Evolutionary conservation across 2,113 vertebrate genomes (phyloP).

Genomic region (Siphamia tubifer): DNA sequence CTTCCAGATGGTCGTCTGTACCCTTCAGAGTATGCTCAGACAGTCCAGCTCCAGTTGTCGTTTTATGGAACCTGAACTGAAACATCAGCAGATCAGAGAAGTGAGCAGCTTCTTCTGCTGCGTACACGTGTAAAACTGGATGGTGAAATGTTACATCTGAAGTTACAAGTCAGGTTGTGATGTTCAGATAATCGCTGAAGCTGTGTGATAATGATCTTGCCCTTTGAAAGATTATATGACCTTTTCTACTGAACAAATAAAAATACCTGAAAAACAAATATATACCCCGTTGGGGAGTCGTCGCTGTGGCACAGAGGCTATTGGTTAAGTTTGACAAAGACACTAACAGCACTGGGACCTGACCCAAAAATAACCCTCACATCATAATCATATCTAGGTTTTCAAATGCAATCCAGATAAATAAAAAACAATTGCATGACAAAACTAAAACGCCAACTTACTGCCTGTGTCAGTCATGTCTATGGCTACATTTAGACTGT

Average conservation of each 20-base stretch:
- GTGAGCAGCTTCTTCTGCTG: neutral
- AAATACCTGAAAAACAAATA: neutral
- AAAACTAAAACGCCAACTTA: too few relatives aligned
- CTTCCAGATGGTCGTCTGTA: conserved; percentile 50
- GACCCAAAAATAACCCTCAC: too few relatives aligned
- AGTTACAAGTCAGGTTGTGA: neutral
- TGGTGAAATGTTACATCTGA: too few relatives aligned
- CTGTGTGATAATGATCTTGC: neutral
- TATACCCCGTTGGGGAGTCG: neutral
- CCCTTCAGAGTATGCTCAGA: neutral
- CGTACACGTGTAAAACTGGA: too few relatives aligned
- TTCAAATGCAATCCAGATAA: too few relatives aligned
- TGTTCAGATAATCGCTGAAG: neutral
- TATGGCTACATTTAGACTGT: too few relatives aligned
- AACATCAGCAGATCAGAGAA: neutral
- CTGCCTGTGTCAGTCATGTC: too few relatives aligned
- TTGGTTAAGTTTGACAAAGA: too few relatives aligned
- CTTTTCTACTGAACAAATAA: neutral
- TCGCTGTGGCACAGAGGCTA: too few relatives aligned
- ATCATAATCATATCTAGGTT: too few relatives aligned
- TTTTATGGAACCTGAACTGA: neutral
- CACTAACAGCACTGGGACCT: too few relatives aligned
- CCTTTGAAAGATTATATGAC: neutral
- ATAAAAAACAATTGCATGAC: too few relatives aligned
- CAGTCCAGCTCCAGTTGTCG: conserved; percentile 10